phyloP scores from a whole-genome alignment of 1,140 invertebrate species.

The Cyclina sinensis region DNA sequence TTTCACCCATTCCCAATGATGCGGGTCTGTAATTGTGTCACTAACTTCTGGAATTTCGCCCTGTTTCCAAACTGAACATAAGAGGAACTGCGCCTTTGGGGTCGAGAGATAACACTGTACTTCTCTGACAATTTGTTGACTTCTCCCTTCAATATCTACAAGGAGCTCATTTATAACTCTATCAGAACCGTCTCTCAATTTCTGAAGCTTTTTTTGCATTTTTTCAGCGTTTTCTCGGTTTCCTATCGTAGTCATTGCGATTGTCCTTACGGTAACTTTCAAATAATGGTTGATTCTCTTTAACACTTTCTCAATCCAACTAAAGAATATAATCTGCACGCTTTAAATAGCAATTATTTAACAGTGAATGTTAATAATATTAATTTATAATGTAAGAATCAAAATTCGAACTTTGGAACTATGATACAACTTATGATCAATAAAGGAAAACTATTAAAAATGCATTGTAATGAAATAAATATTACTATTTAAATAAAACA shows the following conservation, averaged over 20 bases:
- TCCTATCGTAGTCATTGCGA: constrained; percentile 66
- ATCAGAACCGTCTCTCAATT: constrained; percentile 61
- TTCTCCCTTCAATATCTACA: constrained; percentile 41
- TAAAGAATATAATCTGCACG: too few relatives aligned
- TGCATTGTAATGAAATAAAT: too few relatives aligned
- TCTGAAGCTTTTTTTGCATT: constrained; percentile 65
- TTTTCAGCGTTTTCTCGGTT: constrained; percentile 58
- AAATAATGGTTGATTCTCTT: constrained; percentile 62
- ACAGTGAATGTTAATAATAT: too few relatives aligned
- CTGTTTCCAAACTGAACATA: constrained; percentile 22
- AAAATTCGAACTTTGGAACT: too few relatives aligned
- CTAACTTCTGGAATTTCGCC: constrained; percentile 11
- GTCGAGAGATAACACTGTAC: constrained; percentile 23
- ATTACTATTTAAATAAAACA: too few relatives aligned
- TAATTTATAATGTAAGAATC: too few relatives aligned
- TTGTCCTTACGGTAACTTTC: constrained; percentile 66
- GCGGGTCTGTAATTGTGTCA: background rate
- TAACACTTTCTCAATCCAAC: constrained; percentile 77
- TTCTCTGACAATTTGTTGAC: background rate
- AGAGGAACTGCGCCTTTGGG: constrained; percentile 2
- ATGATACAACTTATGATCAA: too few relatives aligned
- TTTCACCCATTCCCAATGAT: constrained; percentile 55
- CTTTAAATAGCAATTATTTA: too few relatives aligned
- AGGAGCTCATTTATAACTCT: constrained; percentile 60
- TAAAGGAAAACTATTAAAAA: too few relatives aligned